These are phyloP conservation scores for Trachymyrmex septentrionalis DNA, from an alignment of 1,140 invertebrate genomes.

Conservation along the genomic window DNA sequence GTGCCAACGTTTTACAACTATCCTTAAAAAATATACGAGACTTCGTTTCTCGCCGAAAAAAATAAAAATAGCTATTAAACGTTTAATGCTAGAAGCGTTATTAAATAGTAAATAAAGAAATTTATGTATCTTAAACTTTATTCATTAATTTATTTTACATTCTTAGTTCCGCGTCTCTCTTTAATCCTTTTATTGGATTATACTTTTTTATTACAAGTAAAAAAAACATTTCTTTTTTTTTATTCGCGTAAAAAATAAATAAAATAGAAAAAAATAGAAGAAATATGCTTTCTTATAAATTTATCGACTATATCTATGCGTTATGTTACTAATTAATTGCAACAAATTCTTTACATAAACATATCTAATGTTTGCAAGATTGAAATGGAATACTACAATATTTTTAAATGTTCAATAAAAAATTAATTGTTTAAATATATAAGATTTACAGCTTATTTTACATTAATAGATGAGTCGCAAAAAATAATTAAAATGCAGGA, in stretches of 20 bases:
- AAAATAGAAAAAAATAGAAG: too few species aligned
- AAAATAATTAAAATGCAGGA: conserved; percentile 19
- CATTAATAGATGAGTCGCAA: neutral
- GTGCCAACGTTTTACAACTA: neutral
- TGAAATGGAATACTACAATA: conserved; percentile 11
- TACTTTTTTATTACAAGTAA: too few species aligned
- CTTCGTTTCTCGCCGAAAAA: neutral
- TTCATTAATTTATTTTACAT: too few species aligned
- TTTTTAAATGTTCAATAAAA: neutral
- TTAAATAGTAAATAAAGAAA: neutral
- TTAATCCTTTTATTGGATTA: too few species aligned
- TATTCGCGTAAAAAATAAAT: too few species aligned
- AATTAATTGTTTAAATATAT: neutral
- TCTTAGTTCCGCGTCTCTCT: too few species aligned
- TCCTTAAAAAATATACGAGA: neutral
- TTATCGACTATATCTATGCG: conserved; percentile 1
- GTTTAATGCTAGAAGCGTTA: neutral
- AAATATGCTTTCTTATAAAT: neutral
- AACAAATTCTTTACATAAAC: conserved; percentile 10
- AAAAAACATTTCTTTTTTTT: neutral
- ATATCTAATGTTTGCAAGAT: neutral
- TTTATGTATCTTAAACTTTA: too few species aligned
- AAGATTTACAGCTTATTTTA: neutral
- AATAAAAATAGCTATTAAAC: neutral
- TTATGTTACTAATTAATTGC: neutral